These are phyloP conservation scores for Colius striatus DNA, from an alignment of 2,113 vertebrate species.

Conservation along the genomic window DNA sequence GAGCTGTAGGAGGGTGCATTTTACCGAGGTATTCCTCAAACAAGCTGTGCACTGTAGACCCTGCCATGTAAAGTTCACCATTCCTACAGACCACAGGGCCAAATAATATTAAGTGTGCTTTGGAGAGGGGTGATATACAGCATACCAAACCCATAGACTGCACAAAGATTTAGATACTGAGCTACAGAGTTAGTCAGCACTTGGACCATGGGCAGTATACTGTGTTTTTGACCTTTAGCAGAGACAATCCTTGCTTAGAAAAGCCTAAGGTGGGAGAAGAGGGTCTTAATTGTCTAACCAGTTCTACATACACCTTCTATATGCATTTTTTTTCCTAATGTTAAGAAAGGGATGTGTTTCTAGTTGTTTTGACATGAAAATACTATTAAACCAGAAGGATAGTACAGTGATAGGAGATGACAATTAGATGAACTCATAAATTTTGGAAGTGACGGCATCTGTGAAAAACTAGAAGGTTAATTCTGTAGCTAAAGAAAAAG, in stretches of 20 bases:
- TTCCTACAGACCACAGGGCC: not conserved
- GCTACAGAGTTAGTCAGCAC: not conserved
- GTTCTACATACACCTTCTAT: rapidly evolving
- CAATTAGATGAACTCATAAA: not conserved
- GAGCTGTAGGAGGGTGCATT: not conserved
- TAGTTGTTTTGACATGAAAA: not conserved
- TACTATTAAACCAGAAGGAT: not conserved
- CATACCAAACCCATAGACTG: not conserved
- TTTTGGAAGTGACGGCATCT: not conserved
- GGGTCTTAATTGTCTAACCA: not conserved
- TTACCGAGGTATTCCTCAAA: not conserved
- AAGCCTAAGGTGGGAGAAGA: not conserved
- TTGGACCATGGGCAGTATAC: not conserved
- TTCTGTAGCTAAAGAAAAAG: constrained; percentile 2
- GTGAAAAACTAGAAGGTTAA: constrained; percentile 2
- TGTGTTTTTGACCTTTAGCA: not conserved
- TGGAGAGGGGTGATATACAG: not conserved
- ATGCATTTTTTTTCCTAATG: not conserved
- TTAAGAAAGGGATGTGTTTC: not conserved
- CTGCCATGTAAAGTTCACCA: not conserved
- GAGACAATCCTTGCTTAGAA: not conserved
- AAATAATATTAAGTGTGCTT: not conserved
- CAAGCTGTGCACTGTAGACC: rapidly evolving
- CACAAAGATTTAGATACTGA: not conserved
- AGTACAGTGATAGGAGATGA: not conserved